phyloP scores from a whole-genome alignment of 2,797 vertebrate species.

The Schizopygopsis pylzovi region DNA sequence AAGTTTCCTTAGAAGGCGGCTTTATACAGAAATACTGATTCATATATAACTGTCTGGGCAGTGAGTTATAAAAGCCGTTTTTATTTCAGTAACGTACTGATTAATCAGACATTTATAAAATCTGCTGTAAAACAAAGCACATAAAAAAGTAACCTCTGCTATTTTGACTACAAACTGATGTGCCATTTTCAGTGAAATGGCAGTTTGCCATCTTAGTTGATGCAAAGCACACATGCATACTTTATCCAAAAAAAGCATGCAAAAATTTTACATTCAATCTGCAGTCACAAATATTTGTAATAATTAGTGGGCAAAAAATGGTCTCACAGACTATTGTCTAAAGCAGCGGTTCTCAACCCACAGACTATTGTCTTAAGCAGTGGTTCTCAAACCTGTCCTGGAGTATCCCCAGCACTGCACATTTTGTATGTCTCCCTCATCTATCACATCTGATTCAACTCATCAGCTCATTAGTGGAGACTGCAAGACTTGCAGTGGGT shows the following conservation, averaged over 20 bases:
- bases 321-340: not conserved
- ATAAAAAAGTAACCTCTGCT: slow-evolving; percentile 49
- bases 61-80: not conserved
- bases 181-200: slow-evolving; percentile 63
- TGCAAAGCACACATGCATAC: slow-evolving; percentile 41
- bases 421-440: too few relatives aligned
- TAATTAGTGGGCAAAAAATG: not conserved
- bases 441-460: too few relatives aligned
- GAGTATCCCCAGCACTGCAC: too few relatives aligned
- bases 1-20: not conserved
- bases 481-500: too few relatives aligned
- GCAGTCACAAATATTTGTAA: not conserved
- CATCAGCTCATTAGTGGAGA: too few relatives aligned
- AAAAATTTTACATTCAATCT: not conserved
- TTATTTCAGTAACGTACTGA: not conserved
- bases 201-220: slow-evolving; percentile 57
- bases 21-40: not conserved
- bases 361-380: not conserved
- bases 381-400: too few relatives aligned
- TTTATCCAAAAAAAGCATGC: not conserved
- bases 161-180: slow-evolving; percentile 54
- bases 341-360: too few relatives aligned
- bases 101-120: not conserved
- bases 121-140: slow-evolving; percentile 20
- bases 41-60: not conserved